phyloP scores from a whole-genome alignment of 2,797 vertebrate genomes.

The Cygnus olor region DNA sequence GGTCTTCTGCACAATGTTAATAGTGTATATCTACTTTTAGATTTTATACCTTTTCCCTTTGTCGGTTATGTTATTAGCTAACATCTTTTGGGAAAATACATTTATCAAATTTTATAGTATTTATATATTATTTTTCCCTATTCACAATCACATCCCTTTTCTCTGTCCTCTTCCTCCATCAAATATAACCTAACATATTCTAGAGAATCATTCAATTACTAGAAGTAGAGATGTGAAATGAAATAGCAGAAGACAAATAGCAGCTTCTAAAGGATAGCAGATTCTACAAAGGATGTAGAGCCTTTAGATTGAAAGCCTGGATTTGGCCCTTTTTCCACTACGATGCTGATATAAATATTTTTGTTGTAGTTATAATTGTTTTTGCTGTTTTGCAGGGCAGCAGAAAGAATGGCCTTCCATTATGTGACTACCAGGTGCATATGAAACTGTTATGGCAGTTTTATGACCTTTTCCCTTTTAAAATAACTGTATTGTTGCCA shows the following conservation, averaged over 20 bases:
- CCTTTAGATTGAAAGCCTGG: not conserved
- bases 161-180: not conserved
- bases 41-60: not conserved
- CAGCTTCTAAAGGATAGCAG: not conserved
- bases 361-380: not conserved
- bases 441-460: not conserved
- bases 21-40: not conserved
- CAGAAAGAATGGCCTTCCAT: not conserved
- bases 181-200: not conserved
- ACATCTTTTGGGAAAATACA: not conserved
- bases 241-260: not conserved
- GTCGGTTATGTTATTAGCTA: not conserved
- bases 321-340: not conserved
- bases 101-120: not conserved
- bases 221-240: not conserved
- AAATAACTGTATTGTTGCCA: not conserved
- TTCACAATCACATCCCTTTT: not conserved
- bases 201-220: not conserved
- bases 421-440: not conserved
- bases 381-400: not conserved
- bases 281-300: not conserved
- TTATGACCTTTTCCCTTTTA: fast-evolving
- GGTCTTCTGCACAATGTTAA: not conserved
- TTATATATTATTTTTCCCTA: not conserved
- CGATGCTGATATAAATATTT: not conserved